Base-by-base conservation (phyloP, 2,797 vertebrate genomes). In the Neoniphon sammara region DNA sequence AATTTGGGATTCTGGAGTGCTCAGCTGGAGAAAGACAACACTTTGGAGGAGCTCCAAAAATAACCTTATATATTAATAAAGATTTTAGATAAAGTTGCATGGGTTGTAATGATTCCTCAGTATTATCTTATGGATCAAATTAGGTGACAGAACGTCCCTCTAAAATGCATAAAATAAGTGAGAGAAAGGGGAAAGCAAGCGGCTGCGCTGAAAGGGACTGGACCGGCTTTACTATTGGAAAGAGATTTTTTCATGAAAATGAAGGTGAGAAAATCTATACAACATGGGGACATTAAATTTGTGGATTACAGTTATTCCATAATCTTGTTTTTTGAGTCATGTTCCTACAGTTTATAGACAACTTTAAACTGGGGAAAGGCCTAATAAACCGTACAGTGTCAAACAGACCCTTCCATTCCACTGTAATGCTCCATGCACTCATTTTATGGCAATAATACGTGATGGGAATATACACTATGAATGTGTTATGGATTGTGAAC, bases 1-100 rank as follows among this genome's bases (percentile, higher is more conserved):
- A 67, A 31, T 82, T 77, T 75, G 50, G 72, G 77, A 84, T 81
- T 86, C 77, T 59, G 82, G 66, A 74, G 75, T 61, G 85, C 78
- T 86, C 64, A 68, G 86, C 70, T 62, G 39, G 25, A 81, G 78
- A 71, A 66, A 82, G 67, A 85, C 75, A 75, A 71, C 60, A 44
- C 73, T 64, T 49, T 36, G 31, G 62, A 70, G 50, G 39, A 14
- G 27, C 62, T 66, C 46, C 17, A 61, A 61, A 75, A 82, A 83
- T 71, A 68, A 72, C 77, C 68, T 47, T 39, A 53, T 30, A 60
- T 7, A 72, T 70, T 75, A 75, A 67, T 73, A 42, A 71, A 69
- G 52, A 66, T 66, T 4, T 68, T 46, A 61, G 36, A 39, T 10
- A 47, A 18, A 47, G 15, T 7, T 47, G 18, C 9, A 39, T 39